Conservation (phyloP, 2,888 invertebrate genomes). For the Philopedon plagiatum region DNA sequence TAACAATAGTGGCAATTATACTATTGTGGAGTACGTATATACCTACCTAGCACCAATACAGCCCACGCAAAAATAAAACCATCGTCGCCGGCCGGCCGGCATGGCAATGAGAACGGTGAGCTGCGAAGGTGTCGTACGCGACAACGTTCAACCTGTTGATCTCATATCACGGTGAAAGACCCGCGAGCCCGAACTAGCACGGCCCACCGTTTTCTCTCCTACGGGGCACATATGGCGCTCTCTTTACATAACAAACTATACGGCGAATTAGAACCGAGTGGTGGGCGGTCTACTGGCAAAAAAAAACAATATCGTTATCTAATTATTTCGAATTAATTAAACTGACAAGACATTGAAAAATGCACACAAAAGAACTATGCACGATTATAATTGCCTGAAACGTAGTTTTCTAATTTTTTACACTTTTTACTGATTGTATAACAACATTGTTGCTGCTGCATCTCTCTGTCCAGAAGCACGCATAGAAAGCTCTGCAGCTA, state of each 20-base stretch:
- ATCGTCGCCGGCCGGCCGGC: constrained; percentile 30
- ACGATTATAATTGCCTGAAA: no score
- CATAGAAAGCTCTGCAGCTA: no score
- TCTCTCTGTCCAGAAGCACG: no score
- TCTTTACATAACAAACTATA: constrained; percentile 44
- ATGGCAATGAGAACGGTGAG: constrained; percentile 55
- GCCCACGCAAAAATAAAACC: constrained; percentile 4
- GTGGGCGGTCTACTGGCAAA: constrained; percentile 30
- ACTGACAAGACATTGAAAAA: no score
- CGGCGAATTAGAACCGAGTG: constrained; percentile 29
- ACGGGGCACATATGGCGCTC: constrained; percentile 51
- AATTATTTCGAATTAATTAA: constrained; percentile 12
- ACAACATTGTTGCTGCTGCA: no score
- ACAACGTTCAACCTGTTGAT: constrained; percentile 62
- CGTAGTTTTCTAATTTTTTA: no score
- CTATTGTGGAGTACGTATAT: no score
- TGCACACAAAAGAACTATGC: no score
- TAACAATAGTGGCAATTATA: no score
- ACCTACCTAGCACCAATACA: no score
- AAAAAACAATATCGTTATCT: constrained; percentile 2
- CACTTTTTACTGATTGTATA: no score
- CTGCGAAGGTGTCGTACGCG: constrained; percentile 60
- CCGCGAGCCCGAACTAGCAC: constrained; percentile 54
- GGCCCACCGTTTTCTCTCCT: constrained; percentile 56
- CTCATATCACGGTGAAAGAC: constrained; percentile 60